Evolutionary conservation across 2,797 vertebrate genomes (phyloP).

Genomic region (Malurus leucopterus): DNA sequence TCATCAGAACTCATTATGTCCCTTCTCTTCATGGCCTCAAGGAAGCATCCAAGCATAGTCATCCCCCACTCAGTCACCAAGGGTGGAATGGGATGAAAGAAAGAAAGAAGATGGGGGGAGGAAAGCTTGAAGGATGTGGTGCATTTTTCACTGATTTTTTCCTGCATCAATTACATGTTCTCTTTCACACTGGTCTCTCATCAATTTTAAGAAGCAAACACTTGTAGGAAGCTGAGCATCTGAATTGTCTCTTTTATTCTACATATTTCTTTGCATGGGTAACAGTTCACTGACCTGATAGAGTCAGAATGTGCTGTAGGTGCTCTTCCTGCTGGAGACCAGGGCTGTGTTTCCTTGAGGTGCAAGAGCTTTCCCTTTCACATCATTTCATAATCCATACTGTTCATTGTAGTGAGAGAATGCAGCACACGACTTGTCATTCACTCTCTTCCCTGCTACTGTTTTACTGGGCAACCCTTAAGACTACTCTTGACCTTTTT

Average conservation of each 20-base stretch:
- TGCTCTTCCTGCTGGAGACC: background rate
- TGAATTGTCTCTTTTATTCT: background rate
- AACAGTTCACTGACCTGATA: background rate
- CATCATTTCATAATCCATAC: background rate
- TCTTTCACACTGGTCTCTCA: background rate
- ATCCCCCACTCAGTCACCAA: fast-evolving
- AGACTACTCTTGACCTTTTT: background rate
- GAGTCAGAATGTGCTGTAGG: background rate
- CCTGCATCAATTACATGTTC: background rate
- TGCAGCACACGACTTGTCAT: fast-evolving
- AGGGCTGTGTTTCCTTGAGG: background rate
- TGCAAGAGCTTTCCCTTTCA: background rate
- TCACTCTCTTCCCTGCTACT: background rate
- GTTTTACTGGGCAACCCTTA: background rate
- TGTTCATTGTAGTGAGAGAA: background rate
- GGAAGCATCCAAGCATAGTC: background rate
- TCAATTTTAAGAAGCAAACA: background rate
- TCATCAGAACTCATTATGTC: background rate
- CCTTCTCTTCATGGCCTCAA: background rate
- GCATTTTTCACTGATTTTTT: background rate
- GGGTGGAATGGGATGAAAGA: background rate
- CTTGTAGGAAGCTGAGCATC: background rate
- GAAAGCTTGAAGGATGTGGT: fast-evolving
- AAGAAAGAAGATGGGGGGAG: fast-evolving
- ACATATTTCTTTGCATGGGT: background rate